Evolutionary conservation across 2,797 vertebrate species (phyloP).

Genomic region (Pseudochirops corinnae): DNA sequence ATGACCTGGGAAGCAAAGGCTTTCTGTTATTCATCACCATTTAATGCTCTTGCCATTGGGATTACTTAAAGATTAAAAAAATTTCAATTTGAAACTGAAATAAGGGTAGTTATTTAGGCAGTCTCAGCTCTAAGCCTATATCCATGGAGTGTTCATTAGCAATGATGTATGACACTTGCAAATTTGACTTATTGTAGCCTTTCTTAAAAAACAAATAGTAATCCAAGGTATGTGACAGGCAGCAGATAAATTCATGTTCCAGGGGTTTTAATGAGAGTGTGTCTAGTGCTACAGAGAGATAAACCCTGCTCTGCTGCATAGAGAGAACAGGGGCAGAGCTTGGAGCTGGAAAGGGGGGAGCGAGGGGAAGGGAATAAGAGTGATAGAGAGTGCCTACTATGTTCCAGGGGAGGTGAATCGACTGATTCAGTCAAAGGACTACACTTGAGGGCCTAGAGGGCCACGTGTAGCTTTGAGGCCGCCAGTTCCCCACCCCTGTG

Average conservation of each 20-base stretch:
- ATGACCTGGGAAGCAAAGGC: slow-evolving; percentile 54
- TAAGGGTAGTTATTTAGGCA: slow-evolving; percentile 45
- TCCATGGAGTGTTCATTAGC: neutral
- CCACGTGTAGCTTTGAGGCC: too few relatives aligned
- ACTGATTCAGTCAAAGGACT: too few relatives aligned
- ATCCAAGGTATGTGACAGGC: slow-evolving; percentile 45
- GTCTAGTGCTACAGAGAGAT: neutral
- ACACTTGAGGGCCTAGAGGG: too few relatives aligned
- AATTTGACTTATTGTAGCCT: slow-evolving; percentile 31
- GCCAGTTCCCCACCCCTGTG: too few relatives aligned
- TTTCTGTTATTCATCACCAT: slow-evolving; percentile 52
- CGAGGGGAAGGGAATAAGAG: neutral
- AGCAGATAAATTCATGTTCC: slow-evolving; percentile 42
- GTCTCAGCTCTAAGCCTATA: neutral
- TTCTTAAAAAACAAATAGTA: slow-evolving; percentile 59
- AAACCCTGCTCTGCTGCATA: neutral
- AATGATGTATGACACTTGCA: slow-evolving; percentile 40
- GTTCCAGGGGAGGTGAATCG: too few relatives aligned
- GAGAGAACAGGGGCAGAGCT: neutral
- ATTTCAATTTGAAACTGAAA: slow-evolving; percentile 58
- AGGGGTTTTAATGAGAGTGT: slow-evolving; percentile 30
- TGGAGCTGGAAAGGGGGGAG: neutral
- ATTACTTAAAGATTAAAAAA: slow-evolving; percentile 57
- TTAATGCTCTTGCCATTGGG: slow-evolving; percentile 57
- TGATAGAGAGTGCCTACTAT: too few relatives aligned